phyloP scores from a whole-genome alignment of 2,113 vertebrate genomes.

The Gnathochromis pfefferi region DNA sequence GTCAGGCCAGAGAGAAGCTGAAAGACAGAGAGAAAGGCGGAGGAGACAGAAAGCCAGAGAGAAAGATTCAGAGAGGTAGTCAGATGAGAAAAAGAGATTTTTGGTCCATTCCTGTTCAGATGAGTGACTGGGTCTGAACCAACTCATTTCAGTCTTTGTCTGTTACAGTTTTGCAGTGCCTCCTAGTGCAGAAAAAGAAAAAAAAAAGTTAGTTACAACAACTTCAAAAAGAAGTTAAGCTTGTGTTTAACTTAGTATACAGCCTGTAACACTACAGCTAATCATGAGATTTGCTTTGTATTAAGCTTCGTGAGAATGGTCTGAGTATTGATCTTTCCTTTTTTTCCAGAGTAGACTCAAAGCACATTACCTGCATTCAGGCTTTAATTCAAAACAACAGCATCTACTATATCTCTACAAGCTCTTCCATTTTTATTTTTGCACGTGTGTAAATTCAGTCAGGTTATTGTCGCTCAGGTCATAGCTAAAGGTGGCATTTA shows the following conservation, averaged over 20 bases:
- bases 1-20: slow-evolving; percentile 17
- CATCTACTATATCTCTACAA: not conserved
- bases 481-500: not conserved
- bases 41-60: not conserved
- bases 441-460: not conserved
- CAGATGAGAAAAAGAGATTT: not conserved
- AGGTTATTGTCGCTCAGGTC: not conserved
- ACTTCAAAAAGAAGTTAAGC: not conserved
- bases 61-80: not conserved
- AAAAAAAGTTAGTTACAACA: not conserved
- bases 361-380: not conserved
- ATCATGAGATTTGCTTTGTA: not conserved
- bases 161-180: not conserved
- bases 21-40: not conserved
- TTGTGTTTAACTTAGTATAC: not conserved
- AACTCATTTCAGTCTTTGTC: not conserved
- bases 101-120: not conserved
- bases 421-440: not conserved
- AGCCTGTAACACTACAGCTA: not conserved
- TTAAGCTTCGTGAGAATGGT: not conserved
- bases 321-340: not conserved
- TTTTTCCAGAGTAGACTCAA: not conserved
- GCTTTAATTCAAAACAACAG: not conserved
- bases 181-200: not conserved
- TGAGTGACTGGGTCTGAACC: not conserved